A percentile compares a stretch with the other conserved stretches of the same genome.
These are phyloP conservation scores for Boloria euphrosyne DNA, from an alignment of 2,888 invertebrate genomes.

Conservation along the genomic window DNA sequence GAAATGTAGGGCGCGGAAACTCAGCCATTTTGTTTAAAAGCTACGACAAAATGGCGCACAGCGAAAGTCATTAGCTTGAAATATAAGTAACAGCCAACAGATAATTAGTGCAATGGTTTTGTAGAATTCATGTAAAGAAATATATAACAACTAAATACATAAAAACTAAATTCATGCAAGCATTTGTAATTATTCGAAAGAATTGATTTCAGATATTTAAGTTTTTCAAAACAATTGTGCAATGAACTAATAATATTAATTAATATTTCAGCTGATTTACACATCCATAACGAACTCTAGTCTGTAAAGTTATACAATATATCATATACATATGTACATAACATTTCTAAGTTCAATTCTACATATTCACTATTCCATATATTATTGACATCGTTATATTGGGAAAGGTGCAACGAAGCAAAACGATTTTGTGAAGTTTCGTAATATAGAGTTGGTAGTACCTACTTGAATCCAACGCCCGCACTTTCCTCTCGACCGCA, in stretches of 20 bases:
- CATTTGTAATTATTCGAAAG: background rate
- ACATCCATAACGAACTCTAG: too few species aligned
- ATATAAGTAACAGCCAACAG: too few species aligned
- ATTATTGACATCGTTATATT: conserved; percentile 4
- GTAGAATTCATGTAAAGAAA: background rate
- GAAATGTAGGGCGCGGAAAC: conserved; percentile 20
- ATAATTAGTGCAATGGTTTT: conserved; percentile 15
- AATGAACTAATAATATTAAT: too few species aligned
- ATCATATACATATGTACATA: too few species aligned
- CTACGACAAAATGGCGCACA: conserved; percentile 20
- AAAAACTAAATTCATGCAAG: background rate
- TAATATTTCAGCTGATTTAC: too few species aligned
- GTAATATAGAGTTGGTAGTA: conserved; percentile 21
- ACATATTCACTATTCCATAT: background rate
- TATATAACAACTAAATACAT: too few species aligned
- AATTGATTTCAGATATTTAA: too few species aligned
- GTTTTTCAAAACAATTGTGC: too few species aligned
- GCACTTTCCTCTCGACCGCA: conserved; percentile 25
- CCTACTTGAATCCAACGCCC: conserved; percentile 15
- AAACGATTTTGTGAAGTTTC: conserved; percentile 19
- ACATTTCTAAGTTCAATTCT: background rate
- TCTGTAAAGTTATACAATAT: too few species aligned
- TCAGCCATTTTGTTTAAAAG: conserved; percentile 24
- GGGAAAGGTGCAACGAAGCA: conserved; percentile 4
- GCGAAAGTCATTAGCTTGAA: conserved; percentile 14